These are phyloP conservation scores for Glaucidium brasilianum DNA, from an alignment of 2,113 vertebrate species.

Conservation along the genomic window DNA sequence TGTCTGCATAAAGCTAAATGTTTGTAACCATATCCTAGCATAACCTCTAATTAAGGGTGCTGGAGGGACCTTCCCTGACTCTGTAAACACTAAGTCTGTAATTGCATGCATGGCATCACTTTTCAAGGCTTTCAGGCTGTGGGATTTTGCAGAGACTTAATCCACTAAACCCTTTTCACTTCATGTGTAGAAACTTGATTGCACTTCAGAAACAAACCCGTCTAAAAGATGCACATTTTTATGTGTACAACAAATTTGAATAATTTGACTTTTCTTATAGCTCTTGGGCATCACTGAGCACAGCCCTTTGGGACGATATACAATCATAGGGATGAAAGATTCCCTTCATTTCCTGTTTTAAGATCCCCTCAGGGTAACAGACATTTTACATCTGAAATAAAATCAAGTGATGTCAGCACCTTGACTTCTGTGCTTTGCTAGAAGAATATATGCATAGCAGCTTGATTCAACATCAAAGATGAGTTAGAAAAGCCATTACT, in stretches of 20 bases:
- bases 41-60: background rate
- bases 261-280: background rate
- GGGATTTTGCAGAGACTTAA: background rate
- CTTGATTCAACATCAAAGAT: conserved; percentile 9
- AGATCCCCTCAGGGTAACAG: background rate
- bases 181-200: background rate
- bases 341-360: background rate
- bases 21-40: background rate
- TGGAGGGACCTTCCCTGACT: background rate
- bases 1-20: background rate
- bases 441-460: background rate
- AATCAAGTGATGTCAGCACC: background rate
- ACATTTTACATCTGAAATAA: background rate
- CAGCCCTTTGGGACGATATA: background rate
- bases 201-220: background rate
- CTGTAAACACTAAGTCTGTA: background rate
- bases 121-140: background rate
- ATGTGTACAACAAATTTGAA: background rate
- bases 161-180: background rate
- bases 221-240: background rate
- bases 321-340: background rate
- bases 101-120: background rate
- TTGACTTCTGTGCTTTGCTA: background rate
- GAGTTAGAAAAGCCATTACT: background rate
- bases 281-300: background rate